Percentiles rank a stretch among this genome's conserved stretches.
These are phyloP conservation scores for Erinaceus europaeus DNA, from an alignment of 2,113 vertebrate genomes.

Conservation along the genomic window DNA sequence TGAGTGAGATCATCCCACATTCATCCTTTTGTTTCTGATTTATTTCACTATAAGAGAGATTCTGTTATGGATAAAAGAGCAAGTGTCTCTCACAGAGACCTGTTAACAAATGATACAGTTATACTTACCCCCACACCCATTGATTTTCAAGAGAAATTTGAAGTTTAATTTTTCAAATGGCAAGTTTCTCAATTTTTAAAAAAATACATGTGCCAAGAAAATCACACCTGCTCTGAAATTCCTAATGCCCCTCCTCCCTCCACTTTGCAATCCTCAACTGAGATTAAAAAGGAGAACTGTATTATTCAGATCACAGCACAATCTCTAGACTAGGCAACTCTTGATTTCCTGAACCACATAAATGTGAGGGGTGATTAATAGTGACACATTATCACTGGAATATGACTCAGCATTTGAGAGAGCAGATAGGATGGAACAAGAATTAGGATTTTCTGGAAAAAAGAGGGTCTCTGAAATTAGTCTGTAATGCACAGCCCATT, in stretches of 20 bases:
- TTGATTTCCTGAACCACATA: conserved; percentile 3
- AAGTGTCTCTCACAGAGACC: not conserved
- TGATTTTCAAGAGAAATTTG: not conserved
- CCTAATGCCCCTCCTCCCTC: not conserved
- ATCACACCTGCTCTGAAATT: no score
- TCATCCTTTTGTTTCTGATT: no score
- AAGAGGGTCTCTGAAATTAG: not conserved
- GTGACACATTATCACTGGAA: not conserved
- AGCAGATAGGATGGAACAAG: not conserved
- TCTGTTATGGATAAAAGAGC: not conserved
- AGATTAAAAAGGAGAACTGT: not conserved
- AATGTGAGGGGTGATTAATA: conserved; percentile 10
- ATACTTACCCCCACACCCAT: no score
- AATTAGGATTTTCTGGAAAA: not conserved
- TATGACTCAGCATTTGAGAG: not conserved
- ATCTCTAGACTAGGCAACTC: not conserved
- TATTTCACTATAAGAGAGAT: no score
- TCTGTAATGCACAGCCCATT: not conserved
- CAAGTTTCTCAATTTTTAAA: not conserved
- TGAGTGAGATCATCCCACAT: no score
- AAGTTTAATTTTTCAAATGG: not conserved
- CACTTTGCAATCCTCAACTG: not conserved
- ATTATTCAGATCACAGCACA: no score
- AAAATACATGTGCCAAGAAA: not conserved
- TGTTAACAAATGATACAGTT: not conserved